Percentiles rank a stretch among this genome's conserved stretches.
Evolutionary conservation across 2,113 vertebrate genomes (phyloP).

Genomic region (Shinisaurus crocodilurus): DNA sequence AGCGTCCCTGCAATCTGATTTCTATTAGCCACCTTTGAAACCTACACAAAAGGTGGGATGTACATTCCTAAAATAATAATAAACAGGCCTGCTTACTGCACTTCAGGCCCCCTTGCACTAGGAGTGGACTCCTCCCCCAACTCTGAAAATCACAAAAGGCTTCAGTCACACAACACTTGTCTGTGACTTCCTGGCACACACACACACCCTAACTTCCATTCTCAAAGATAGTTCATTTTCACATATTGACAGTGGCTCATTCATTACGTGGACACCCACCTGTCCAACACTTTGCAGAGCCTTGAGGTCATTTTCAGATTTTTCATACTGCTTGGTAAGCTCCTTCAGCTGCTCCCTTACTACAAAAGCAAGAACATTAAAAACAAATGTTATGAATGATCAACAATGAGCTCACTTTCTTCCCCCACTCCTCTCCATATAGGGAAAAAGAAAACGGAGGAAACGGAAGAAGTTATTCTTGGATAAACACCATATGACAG

Average conservation of each 20-base stretch:
- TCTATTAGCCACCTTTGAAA: background rate
- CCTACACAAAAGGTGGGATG: background rate
- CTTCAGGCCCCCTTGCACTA: background rate
- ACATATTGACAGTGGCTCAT: background rate
- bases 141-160: background rate
- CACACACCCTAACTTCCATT: too few relatives aligned
- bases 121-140: background rate
- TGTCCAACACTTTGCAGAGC: conserved; percentile 97
- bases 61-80: background rate
- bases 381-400: background rate
- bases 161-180: background rate
- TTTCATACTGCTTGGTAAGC: conserved; percentile 98
- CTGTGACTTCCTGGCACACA: background rate
- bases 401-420: background rate
- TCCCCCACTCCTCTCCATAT: background rate
- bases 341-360: conserved; percentile 97
- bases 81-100: background rate
- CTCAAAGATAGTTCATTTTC: background rate
- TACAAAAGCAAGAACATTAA: conserved; percentile 62
- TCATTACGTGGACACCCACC: conserved; percentile 71
- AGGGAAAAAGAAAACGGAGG: background rate
- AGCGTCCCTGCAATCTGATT: too few relatives aligned
- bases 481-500: background rate
- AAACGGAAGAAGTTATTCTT: background rate
- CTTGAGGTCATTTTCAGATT: conserved; percentile 98